These are phyloP conservation scores for Ornithoptera priamus DNA, from an alignment of 2,888 invertebrate genomes.

Conservation along the genomic window DNA sequence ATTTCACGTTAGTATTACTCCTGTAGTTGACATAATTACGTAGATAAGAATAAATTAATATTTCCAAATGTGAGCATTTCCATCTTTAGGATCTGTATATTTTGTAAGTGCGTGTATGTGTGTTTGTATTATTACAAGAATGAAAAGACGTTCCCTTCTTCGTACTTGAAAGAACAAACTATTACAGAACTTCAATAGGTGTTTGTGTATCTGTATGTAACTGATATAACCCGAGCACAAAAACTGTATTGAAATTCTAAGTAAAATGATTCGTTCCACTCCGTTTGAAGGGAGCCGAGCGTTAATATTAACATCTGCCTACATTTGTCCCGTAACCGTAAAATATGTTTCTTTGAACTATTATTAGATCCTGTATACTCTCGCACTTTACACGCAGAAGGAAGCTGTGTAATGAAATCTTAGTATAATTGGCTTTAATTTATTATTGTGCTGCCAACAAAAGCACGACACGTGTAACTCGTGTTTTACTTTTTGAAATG, in stretches of 20 bases:
- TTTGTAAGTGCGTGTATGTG: too few species aligned
- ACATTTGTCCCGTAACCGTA: constrained; percentile 32
- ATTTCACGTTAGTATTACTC: too few species aligned
- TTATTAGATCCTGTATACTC: constrained; percentile 27
- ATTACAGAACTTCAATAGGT: constrained; percentile 23
- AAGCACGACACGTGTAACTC: constrained; percentile 21
- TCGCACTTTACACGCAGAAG: constrained; percentile 21
- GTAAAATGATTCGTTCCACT: constrained; percentile 34
- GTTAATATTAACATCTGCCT: constrained; percentile 33
- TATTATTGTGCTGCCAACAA: constrained; percentile 27
- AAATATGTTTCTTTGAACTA: constrained; percentile 31
- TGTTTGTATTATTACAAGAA: too few species aligned
- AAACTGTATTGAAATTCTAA: constrained; percentile 29
- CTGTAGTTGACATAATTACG: too few species aligned
- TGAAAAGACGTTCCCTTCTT: constrained; percentile 2
- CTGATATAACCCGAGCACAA: constrained; percentile 20
- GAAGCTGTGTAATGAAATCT: constrained; percentile 30
- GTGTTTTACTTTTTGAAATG: constrained; percentile 13
- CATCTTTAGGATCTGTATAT: too few species aligned
- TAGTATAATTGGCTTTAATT: constrained; percentile 28
- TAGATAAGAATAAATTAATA: too few species aligned
- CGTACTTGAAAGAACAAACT: constrained; percentile 6
- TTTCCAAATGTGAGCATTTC: too few species aligned
- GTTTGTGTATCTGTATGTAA: constrained; percentile 20
- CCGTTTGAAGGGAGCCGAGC: constrained; percentile 32